Evolutionary conservation across 2,797 vertebrate genomes (phyloP), one percentile per base, ranked within the genome.

Genomic region (Chromobotia macracanthus): DNA sequence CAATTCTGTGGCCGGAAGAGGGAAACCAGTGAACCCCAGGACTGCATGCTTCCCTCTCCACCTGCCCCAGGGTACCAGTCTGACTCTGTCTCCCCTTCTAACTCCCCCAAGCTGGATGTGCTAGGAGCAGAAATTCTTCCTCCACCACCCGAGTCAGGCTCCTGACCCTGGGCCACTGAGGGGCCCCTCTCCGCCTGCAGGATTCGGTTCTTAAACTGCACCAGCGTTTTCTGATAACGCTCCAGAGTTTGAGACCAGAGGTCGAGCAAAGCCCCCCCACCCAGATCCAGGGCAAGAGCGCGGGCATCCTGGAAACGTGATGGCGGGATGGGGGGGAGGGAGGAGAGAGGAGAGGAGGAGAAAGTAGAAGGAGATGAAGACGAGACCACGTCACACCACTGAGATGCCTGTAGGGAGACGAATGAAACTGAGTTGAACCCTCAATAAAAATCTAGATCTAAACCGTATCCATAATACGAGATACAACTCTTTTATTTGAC

Each of bases 241-340:
- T 94, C 93, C 19, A 94, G 87, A 0, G 93, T 94, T 80, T 93
- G 92, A 3, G 92, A 92, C 94, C 93, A 95, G 19, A 94, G 91
- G 3, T 95, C 93, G 72, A 94, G 84, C 28, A 94, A 87, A 0
- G 91, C 77, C 18, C 93, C 92, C 0, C 93, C 93, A 0, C 95
- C 95, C 18, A 96, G 88, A 86, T 96, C 95, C 25, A 95, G 83
- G 0, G 95, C 95, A 51, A 96, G 86, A 3, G 94, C 94, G 0
- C 93, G 92, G 31, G 95, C 95, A 5, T 96, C 95, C 87, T 95
- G 95, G 89, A 96, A 96, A 50, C 94, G 92, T 8, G 95, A 94
- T 0, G 93, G 93, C 0, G 94, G 95, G 76, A 95, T 95, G 3
- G 95, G 94, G 2, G 93, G 93, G 1, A 94, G 92, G 16, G 92